These are phyloP conservation scores for Clitarchus hookeri DNA, from an alignment of 2,888 invertebrate species.

Conservation along the genomic window DNA sequence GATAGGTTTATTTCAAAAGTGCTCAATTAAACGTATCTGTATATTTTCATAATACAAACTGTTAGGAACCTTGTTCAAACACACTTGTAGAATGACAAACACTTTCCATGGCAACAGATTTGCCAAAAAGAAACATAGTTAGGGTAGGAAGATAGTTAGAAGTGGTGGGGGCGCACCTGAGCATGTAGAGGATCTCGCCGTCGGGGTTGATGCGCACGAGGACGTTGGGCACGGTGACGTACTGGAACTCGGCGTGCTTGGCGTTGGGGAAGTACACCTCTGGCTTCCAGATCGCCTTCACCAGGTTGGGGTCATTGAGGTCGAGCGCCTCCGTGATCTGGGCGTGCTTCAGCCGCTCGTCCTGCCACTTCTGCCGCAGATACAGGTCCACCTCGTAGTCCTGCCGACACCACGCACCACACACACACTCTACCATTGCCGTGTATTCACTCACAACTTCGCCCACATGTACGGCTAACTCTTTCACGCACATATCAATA, in stretches of 20 bases:
- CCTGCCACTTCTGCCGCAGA: conserved; percentile 57
- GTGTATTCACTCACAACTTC: no score
- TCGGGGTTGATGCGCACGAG: conserved; percentile 56
- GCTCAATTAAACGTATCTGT: no score
- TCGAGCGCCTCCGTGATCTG: conserved; percentile 54
- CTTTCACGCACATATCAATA: no score
- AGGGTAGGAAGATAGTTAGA: no score
- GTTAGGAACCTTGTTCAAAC: no score
- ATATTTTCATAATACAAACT: no score
- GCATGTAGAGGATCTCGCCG: conserved; percentile 57
- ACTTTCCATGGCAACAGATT: no score
- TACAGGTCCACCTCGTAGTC: conserved; percentile 59
- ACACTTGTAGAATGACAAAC: no score
- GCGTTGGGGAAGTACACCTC: conserved; percentile 58
- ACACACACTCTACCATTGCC: not conserved
- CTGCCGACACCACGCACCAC: conserved; percentile 45
- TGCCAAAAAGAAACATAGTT: no score
- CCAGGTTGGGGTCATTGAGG: conserved; percentile 56
- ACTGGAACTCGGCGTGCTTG: conserved; percentile 58
- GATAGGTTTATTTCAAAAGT: no score
- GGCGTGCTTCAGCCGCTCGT: conserved; percentile 54
- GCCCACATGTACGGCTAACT: no score
- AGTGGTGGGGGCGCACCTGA: conserved; percentile 50
- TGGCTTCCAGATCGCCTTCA: conserved; percentile 57
- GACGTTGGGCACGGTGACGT: conserved; percentile 59